Conservation (phyloP, 2,113 vertebrate genomes). For the Ptychochromis oligacanthus region DNA sequence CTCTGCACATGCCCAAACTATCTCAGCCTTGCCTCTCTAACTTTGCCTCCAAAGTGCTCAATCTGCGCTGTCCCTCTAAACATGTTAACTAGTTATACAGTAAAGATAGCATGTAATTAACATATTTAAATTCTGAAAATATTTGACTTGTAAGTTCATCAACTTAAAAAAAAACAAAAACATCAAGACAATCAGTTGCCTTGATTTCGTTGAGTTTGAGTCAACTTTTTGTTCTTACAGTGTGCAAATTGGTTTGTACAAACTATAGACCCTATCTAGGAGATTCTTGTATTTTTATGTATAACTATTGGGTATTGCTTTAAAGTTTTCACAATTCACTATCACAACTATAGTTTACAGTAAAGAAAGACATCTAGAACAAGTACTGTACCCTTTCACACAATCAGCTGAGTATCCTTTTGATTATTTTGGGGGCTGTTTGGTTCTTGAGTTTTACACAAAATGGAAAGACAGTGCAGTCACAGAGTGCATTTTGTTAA, state of each 20-base stretch:
- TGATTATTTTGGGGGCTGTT: neutral
- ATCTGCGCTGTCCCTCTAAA: no score
- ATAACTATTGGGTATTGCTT: neutral
- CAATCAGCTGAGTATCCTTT: neutral
- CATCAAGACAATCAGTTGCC: neutral
- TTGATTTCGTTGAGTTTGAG: neutral
- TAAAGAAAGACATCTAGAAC: no score
- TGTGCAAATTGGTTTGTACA: neutral
- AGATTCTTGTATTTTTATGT: neutral
- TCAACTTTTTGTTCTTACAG: no score
- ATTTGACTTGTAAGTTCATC: neutral
- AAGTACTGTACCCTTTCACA: no score
- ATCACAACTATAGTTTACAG: neutral
- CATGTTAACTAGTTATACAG: neutral
- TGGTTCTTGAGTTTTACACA: neutral
- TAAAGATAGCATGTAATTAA: neutral
- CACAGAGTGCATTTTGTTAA: neutral
- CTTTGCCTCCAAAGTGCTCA: no score
- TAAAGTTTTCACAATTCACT: neutral
- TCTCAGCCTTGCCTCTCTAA: no score
- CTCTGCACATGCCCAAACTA: no score
- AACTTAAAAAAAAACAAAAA: no score
- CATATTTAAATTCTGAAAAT: neutral
- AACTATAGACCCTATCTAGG: neutral
- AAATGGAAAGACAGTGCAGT: neutral